Evolutionary conservation across 2,113 vertebrate species (phyloP).

Genomic region (Campylomormyrus tamandua): DNA sequence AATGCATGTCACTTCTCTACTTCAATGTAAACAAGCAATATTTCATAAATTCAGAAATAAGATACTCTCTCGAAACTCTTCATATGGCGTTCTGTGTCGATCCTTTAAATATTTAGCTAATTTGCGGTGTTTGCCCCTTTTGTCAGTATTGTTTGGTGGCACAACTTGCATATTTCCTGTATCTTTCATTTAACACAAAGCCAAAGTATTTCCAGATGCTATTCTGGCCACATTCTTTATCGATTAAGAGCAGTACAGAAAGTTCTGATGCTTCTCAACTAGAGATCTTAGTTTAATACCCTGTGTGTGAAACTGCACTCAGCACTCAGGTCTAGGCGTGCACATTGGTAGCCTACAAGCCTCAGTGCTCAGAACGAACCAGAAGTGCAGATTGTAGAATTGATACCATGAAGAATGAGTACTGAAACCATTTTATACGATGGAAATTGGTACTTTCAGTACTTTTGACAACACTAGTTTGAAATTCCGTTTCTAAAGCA

Average conservation of each 20-base stretch:
- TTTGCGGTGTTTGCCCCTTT: not conserved
- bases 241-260: not conserved
- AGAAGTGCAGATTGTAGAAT: not conserved
- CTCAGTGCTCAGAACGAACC: not conserved
- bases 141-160: not conserved
- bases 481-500: not conserved
- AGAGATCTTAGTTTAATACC: not conserved
- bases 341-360: not conserved
- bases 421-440: not conserved
- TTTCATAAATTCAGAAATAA: not conserved
- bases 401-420: not conserved
- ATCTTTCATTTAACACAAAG: not conserved
- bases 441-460: not conserved
- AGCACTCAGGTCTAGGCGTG: not conserved
- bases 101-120: not conserved
- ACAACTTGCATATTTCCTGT: not conserved
- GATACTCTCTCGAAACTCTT: not conserved
- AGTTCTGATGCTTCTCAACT: not conserved
- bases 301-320: not conserved
- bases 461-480: not conserved
- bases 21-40: not conserved
- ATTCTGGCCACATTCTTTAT: not conserved
- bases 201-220: not conserved
- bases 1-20: not conserved
- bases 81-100: not conserved